phyloP scores from a whole-genome alignment of 1,140 invertebrate species.

The fruit fly (Drosophila melanogaster) region Release_6_plus_ISO1_MT NT_033777.3:11184001-11184500 shows the following conservation, averaged over 20 bases:
- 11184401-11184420: constrained; percentile 82
- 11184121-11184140: constrained; percentile 83
- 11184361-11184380: background rate
- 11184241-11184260: constrained; percentile 13
- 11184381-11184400: constrained; percentile 31
- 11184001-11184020: background rate
- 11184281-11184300: constrained; percentile 16
- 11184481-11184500: constrained; percentile 61
- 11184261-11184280: constrained; percentile 30
- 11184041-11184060: background rate
- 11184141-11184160: constrained; percentile 83
- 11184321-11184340: constrained; percentile 59
- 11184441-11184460: constrained; percentile 82
- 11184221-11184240: constrained; percentile 19
- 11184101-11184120: constrained; percentile 76
- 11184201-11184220: constrained; percentile 78
- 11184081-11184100: constrained; percentile 64
- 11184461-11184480: constrained; percentile 79
- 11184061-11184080: constrained; percentile 30
- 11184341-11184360: constrained; percentile 4
- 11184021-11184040: background rate
- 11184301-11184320: constrained; percentile 41
- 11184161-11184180: constrained; percentile 80
- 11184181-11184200: constrained; percentile 80
- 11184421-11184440: constrained; percentile 79